Evolutionary conservation across 2,113 vertebrate species (phyloP).

Genomic region (Orycteropus afer): DNA sequence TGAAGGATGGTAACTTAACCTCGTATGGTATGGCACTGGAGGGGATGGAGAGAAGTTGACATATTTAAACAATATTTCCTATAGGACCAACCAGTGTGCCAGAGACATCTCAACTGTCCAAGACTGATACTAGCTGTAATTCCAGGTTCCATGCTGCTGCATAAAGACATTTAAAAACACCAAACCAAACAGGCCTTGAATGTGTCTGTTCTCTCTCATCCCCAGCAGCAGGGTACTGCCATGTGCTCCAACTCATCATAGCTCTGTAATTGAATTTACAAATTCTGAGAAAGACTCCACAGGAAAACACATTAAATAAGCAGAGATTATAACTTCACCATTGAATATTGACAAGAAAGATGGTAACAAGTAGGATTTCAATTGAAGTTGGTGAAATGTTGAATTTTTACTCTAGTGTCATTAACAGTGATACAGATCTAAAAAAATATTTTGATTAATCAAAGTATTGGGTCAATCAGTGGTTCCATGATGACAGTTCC

Average conservation of each 20-base stretch:
- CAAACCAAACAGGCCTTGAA: background rate
- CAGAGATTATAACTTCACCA: background rate
- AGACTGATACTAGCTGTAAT: background rate
- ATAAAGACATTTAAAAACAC: background rate
- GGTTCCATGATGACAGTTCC: constrained; percentile 60
- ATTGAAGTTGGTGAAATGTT: constrained; percentile 7
- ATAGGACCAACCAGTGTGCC: background rate
- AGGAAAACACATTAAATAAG: constrained; percentile 60
- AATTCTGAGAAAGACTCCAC: constrained; percentile 32
- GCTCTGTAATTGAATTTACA: background rate
- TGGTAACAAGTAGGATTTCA: background rate
- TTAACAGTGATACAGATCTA: background rate
- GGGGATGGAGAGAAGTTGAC: background rate
- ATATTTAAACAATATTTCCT: background rate
- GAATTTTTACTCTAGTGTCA: constrained; percentile 17
- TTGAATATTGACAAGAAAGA: constrained; percentile 35
- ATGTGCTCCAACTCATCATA: background rate
- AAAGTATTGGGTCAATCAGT: constrained; percentile 78
- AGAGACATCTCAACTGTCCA: background rate
- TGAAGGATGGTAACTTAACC: background rate
- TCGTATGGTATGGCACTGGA: background rate
- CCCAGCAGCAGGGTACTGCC: background rate
- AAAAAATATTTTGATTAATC: constrained; percentile 73
- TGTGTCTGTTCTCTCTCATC: background rate
- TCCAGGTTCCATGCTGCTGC: background rate